Base-by-base conservation (phyloP, 30 jellyfish, hydroid and myxozoan genomes). In the Pelagia noctiluca region DNA sequence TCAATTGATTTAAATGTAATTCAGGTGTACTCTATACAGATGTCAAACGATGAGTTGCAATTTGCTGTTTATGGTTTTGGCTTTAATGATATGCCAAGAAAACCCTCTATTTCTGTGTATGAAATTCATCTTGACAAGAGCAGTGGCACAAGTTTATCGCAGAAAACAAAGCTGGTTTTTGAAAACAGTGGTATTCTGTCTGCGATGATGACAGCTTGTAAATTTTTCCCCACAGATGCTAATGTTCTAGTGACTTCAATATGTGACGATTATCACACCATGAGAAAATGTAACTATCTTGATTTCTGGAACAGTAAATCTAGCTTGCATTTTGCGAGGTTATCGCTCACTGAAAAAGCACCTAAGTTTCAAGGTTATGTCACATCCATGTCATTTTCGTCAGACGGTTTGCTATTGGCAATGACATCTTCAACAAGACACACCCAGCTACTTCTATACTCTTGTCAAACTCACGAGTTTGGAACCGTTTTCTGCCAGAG, bases 191-290 rank as follows among this genome's bases (percentile, higher is more conserved):
- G 67, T 42, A 80, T 80, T 26, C 28, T 80, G 26, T 80, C 62
- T 19, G 78, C 90, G 13, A 80, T 35, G 38, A 68, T 80, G 32
- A 80, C 90, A 10, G 47, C 84, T 13, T 50, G 76, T 42, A 65
- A 18, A 47, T 80, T 80, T 38, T 52, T 80, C 13, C 90, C 90
- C 47, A 63, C 84, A 23, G 71, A 67, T 22, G 65, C 53, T 66
- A 38, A 80, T 35, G 52, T 80, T 48, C 90, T 80, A 18, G 75
- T 52, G 22, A 80, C 90, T 18, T 65, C 84, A 12, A 65, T 80
- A 3, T 80, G 90, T 53, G 71, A 72, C n/a, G 90, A 80, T 50
- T 80, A 63, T 66, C 90, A 80, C 50, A 38, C 90, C 3, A 50
- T 80, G 1, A 80, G 76, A 50, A 80, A 49, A 69, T 64, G 84